Conservation (phyloP, 2,113 vertebrate species). For the Ascaphus truei region DNA sequence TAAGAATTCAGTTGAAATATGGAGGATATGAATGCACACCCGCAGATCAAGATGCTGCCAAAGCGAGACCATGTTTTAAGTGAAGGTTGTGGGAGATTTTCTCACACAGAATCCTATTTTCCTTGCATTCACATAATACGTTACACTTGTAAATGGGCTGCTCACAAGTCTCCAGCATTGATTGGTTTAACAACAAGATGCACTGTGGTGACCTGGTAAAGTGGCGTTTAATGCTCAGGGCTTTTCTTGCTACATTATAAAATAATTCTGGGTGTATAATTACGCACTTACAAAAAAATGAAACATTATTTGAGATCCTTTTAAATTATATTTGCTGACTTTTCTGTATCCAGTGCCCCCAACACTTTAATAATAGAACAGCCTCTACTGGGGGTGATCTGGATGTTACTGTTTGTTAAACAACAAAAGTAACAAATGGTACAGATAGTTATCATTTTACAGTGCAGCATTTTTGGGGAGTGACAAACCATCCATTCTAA, state of each 20-base stretch:
- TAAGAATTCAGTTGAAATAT: constrained; percentile 2
- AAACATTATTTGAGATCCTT: too few relatives aligned
- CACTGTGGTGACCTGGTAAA: not conserved
- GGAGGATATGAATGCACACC: constrained; percentile 59
- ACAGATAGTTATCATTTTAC: too few relatives aligned
- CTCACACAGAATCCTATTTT: not conserved
- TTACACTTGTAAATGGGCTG: not conserved
- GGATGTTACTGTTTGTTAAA: too few relatives aligned
- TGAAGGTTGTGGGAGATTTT: not conserved
- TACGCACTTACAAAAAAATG: too few relatives aligned
- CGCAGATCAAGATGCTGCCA: constrained; percentile 41
- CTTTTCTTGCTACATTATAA: not conserved
- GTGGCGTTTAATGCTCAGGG: not conserved
- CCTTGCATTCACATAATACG: not conserved
- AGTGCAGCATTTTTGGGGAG: too few relatives aligned
- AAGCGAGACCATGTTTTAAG: not conserved
- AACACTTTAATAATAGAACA: too few relatives aligned
- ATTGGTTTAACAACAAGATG: not conserved
- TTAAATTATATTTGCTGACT: too few relatives aligned
- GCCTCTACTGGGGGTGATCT: too few relatives aligned
- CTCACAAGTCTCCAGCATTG: not conserved
- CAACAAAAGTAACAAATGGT: too few relatives aligned
- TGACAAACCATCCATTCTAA: too few relatives aligned
- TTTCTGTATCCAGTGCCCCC: too few relatives aligned
- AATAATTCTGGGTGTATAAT: too few relatives aligned